Conservation (phyloP, 2,888 invertebrate genomes). For the Theodoxus fluviatilis region DNA sequence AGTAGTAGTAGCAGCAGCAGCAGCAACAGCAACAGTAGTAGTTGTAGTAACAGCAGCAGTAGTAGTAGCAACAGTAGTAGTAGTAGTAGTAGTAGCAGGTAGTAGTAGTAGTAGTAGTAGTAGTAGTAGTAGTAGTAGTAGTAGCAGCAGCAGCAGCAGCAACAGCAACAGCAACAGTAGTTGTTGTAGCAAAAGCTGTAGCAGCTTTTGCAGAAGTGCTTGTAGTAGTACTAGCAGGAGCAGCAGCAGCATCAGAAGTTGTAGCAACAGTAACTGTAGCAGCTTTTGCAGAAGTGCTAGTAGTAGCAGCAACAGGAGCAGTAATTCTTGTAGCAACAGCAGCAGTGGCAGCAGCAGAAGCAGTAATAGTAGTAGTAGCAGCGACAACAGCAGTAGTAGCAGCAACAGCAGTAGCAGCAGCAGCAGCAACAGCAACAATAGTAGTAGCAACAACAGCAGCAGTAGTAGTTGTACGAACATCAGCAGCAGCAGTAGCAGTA, state of each 20-base stretch:
- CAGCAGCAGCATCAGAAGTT: constrained; percentile 23
- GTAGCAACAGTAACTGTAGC: constrained; percentile 15
- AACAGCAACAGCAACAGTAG: constrained; percentile 17
- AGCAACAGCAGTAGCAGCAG: constrained; percentile 4
- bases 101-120: constrained; percentile 23
- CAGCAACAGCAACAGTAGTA: constrained; percentile 4
- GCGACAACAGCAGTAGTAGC: constrained; percentile 21
- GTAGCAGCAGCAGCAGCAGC: constrained; percentile 22
- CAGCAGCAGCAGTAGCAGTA: constrained; percentile 7
- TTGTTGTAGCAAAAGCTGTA: constrained; percentile 19
- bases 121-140: constrained; percentile 19
- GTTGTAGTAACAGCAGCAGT: constrained; percentile 25
- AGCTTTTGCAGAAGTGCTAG: constrained; percentile 21
- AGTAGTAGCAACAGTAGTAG: constrained; percentile 25
- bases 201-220: constrained; percentile 25
- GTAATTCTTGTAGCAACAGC: background rate
- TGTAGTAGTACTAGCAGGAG: constrained; percentile 28
- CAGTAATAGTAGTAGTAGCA: constrained; percentile 26
- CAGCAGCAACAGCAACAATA: constrained; percentile 6
- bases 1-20: constrained; percentile 32
- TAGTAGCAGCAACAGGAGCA: constrained; percentile 24
- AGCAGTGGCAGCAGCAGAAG: background rate
- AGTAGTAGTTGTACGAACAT: constrained; percentile 25
- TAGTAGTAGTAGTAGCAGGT: constrained; percentile 30
- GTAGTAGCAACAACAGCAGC: constrained; percentile 27